phyloP scores from a whole-genome alignment of 2,797 vertebrate genomes.

The Hippopotamyrus pictus region DNA sequence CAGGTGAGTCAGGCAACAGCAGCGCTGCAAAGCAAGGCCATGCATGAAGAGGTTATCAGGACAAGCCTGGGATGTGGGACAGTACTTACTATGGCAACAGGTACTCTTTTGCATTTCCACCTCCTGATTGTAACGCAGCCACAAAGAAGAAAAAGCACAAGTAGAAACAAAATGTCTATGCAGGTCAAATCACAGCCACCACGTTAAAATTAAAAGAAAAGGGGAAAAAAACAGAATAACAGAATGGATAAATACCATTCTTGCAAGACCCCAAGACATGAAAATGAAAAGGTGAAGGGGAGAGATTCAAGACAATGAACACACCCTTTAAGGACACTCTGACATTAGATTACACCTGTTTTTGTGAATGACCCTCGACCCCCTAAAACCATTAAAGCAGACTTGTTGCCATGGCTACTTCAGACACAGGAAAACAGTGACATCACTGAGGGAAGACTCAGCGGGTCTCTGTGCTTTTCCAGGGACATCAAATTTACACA shows the following conservation, averaged over 20 bases:
- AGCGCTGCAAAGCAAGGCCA: slow-evolving; percentile 60
- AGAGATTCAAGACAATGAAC: slow-evolving; percentile 61
- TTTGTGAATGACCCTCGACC: not conserved
- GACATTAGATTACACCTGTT: slow-evolving; percentile 72
- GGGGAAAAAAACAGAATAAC: slow-evolving; percentile 39
- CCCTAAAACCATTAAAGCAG: not conserved
- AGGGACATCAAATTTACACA: not conserved
- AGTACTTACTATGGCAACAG: slow-evolving; percentile 99
- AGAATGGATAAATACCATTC: slow-evolving; percentile 79
- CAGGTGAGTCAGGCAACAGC: slow-evolving; percentile 50
- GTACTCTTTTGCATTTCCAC: slow-evolving; percentile 98
- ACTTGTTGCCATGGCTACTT: not conserved
- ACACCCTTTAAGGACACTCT: slow-evolving; percentile 50
- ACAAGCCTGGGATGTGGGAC: slow-evolving; percentile 58
- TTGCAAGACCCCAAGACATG: slow-evolving; percentile 68
- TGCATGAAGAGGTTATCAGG: slow-evolving; percentile 56
- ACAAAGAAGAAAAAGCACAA: slow-evolving; percentile 98
- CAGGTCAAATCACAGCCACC: slow-evolving; percentile 88
- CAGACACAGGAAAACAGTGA: not conserved
- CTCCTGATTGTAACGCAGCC: slow-evolving; percentile 97
- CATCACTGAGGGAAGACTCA: not conserved
- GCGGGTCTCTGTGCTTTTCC: not conserved
- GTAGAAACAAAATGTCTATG: slow-evolving; percentile 91
- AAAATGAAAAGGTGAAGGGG: slow-evolving; percentile 66
- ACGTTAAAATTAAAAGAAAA: slow-evolving; percentile 60